Base-by-base conservation (phyloP, 2,113 vertebrate species). In the Sterna hirundo region DNA sequence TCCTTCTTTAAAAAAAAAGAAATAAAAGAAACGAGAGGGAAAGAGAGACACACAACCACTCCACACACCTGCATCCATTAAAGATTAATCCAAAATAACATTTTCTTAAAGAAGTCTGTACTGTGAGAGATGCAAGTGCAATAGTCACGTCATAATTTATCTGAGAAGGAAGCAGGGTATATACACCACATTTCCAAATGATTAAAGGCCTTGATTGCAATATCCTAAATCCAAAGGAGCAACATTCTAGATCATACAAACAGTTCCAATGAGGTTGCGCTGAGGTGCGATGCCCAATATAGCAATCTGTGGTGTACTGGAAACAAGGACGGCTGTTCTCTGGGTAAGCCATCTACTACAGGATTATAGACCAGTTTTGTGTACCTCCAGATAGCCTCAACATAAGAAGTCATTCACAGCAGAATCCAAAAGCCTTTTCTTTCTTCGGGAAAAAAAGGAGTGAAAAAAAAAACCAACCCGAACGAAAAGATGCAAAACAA, bases 51-150 rank as follows among this genome's bases (percentile, higher is more conserved):
- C 8, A 69, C 14, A 88, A 81, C 66, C 57, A 44, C 34, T 91
- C 58, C 64, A 89, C 60, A 89, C 81, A 95, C 69, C 64, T 80
- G 86, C 80, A 80, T 65, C 76, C 36, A 86, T 58, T 94, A 88
- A 71, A 88, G 9, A 83, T 96, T 96, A 97, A 93, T 38, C 47
- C 76, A 97, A 93, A 96, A 49, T 66, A 13, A 94, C 83, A 87
- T 96, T 76, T 90, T 91, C 88, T n/a, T 91, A 29, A 93, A 97
- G 47, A 49, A 92, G 21, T n/a, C 89, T 87, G 70, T 90, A 60
- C 58, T 93, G 42, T 62, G 82, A 44, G 60, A 96, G 62, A 80
- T 82, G 51, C 88, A 90, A 82, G 32, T 61, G 20, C 83, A 83
- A 75, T 34, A 89, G 83, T 85, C 65, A 89, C 44, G 83, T 68